These are phyloP conservation scores for Genyomyrus donnyi DNA, from an alignment of 2,113 vertebrate genomes.

Conservation along the genomic window DNA sequence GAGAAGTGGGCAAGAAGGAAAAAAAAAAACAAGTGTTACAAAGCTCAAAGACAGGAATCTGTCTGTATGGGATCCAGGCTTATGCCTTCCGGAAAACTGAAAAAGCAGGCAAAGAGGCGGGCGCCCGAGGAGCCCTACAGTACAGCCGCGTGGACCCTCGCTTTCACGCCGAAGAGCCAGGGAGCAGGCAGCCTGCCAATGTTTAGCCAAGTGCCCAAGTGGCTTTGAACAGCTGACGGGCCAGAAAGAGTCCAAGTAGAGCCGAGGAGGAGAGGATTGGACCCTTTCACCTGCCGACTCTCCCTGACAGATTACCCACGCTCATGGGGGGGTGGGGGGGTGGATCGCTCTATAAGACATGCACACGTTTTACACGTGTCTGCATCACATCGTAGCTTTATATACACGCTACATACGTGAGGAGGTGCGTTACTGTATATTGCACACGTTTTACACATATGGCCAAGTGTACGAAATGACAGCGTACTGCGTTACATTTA, in stretches of 20 bases:
- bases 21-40: background rate
- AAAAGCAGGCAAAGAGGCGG: background rate
- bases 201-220: background rate
- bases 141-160: background rate
- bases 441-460: background rate
- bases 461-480: background rate
- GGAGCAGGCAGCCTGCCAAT: background rate
- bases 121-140: background rate
- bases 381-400: background rate
- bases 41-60: background rate
- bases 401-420: background rate
- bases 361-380: background rate
- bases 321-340: background rate
- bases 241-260: background rate
- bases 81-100: background rate
- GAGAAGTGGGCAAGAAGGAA: background rate
- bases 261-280: background rate
- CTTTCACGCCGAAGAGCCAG: background rate
- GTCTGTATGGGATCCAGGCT: background rate
- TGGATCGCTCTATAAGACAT: background rate
- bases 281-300: background rate
- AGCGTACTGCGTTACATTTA: background rate
- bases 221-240: slow-evolving; percentile 42
- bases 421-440: background rate
- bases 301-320: background rate